Base-by-base conservation (phyloP, 2,888 invertebrate species). In the Magallana nippona region DNA sequence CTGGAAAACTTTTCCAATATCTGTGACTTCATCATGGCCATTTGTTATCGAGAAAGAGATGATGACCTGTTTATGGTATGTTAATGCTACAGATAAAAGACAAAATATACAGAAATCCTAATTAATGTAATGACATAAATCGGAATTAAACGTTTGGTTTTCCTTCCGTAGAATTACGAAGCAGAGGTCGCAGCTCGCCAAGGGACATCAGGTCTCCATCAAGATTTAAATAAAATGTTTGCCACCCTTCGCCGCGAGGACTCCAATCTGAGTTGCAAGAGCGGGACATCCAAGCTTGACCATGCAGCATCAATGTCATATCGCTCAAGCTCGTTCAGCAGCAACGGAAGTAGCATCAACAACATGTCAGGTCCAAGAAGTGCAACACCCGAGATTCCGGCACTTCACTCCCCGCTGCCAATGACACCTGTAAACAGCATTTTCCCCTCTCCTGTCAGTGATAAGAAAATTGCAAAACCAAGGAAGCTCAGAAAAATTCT, bases 1-100 rank as follows among this genome's bases (percentile, higher is more conserved):
- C 87, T 93, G 77, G 89, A 89, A 15, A 85, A 93, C 71, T 91
- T 93, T 80, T 86, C 88, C 56, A 89, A 90, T 79, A 89, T 93
- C 32, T 90, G 91, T 83, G 92, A 92, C 82, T 90, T 92, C 84
- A 89, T 93, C 79, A 93, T 93, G 93, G 93, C 92, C 13, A 93
- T 93, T 57, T 92, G 92, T 86, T 93, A 93, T 89, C 85, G 92
- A 60, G 93, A 93, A 82, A 84, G 89, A 55, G 92, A 92, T 2
- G 89, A 88, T 5, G 91, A 92, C 15, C 89, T 89, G 79, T 88
- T 92, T 13, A 83, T 87, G 87, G 92, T 92, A 88, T 55, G 44
- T 19, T 71, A 13, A n/a, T 71, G 15, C 19, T 19, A 19, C 27
- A 44, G 8, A 44, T 44, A 5, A 44, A 44, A 44, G 8, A 3